Evolutionary conservation across 2,888 invertebrate genomes (phyloP).

Genomic region (Cosmia trapezina): DNA sequence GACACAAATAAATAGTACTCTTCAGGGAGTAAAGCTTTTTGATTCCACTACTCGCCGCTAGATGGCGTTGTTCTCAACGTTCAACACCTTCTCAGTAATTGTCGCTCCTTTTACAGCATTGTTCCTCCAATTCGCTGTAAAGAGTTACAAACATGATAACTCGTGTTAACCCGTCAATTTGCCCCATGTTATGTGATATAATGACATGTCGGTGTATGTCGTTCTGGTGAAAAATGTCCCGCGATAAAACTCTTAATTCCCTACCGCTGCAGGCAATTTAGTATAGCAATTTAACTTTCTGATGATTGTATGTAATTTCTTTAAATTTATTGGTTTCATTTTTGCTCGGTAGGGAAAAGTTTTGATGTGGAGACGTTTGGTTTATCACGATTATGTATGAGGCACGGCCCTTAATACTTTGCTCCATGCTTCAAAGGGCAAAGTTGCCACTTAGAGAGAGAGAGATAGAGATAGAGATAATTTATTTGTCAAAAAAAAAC

Average conservation of each 20-base stretch:
- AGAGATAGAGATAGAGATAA: too few species aligned
- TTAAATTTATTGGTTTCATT: conserved; percentile 60
- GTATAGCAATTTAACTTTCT: conserved; percentile 69
- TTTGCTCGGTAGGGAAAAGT: conserved; percentile 36
- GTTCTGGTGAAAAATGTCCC: conserved; percentile 72
- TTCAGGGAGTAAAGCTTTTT: background rate
- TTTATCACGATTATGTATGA: conserved; percentile 15
- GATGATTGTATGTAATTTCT: conserved; percentile 64
- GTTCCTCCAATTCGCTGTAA: conserved; percentile 37
- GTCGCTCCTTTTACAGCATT: conserved; percentile 41
- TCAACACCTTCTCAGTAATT: background rate
- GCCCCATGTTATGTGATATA: conserved; percentile 61
- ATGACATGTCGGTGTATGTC: conserved; percentile 61
- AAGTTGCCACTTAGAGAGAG: background rate
- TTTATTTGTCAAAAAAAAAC: too few species aligned
- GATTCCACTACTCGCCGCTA: conserved; percentile 43
- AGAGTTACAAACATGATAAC: conserved; percentile 53
- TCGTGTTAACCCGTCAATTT: conserved; percentile 65
- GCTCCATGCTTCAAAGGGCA: background rate
- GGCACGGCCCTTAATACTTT: conserved; percentile 5
- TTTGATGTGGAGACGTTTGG: conserved; percentile 20
- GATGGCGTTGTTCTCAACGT: conserved; percentile 51
- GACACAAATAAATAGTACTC: too few species aligned
- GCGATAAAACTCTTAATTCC: conserved; percentile 70
- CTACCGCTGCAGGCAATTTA: conserved; percentile 68